Evolutionary conservation across 2,797 vertebrate genomes (phyloP).

Genomic region (Gallinago nigripennis): DNA sequence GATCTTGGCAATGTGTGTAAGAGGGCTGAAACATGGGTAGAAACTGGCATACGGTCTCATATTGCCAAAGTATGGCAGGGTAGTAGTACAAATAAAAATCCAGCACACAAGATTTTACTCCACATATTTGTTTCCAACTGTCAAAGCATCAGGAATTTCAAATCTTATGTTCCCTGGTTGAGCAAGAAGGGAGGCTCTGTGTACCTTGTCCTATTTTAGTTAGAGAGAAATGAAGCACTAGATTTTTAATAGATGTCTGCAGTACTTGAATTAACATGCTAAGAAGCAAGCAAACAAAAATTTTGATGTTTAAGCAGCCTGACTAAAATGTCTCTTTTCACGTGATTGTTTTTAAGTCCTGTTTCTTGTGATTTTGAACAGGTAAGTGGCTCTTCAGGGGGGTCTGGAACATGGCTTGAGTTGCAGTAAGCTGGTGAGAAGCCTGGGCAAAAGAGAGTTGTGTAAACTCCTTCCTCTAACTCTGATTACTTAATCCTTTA

Average conservation of each 20-base stretch:
- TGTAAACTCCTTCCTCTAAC: background rate
- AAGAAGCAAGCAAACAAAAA: constrained; percentile 31
- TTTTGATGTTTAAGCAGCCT: background rate
- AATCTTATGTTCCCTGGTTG: background rate
- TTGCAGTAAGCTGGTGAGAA: background rate
- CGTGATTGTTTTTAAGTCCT: background rate
- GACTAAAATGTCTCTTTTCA: constrained; percentile 34
- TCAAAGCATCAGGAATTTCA: background rate
- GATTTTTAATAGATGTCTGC: constrained; percentile 12
- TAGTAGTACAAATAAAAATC: background rate
- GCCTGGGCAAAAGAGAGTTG: background rate
- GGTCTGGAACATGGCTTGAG: background rate
- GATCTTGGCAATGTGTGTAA: background rate
- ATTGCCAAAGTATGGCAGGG: background rate
- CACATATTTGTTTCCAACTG: background rate
- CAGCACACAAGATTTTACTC: background rate
- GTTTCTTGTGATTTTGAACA: background rate
- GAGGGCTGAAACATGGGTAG: background rate
- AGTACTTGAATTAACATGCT: constrained; percentile 27
- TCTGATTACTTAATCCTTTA: background rate
- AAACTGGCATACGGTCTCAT: background rate
- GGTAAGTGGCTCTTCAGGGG: background rate
- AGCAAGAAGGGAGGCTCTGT: background rate
- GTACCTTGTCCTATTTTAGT: background rate
- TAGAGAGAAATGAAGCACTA: background rate